Base-by-base conservation (phyloP, 2,888 invertebrate genomes). In the Amiota communis region DNA sequence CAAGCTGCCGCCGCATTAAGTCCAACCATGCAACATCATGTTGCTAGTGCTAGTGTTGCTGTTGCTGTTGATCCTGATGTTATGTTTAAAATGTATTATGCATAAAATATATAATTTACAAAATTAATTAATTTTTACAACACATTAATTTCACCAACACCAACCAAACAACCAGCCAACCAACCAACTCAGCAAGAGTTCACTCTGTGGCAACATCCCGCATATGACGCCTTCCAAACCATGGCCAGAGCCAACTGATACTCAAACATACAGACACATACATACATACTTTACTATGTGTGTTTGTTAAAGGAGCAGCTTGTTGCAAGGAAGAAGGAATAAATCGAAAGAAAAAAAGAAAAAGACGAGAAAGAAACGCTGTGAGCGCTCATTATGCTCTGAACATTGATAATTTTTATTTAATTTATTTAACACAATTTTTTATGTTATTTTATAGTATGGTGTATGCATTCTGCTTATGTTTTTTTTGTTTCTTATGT, bases 111-210 rank as follows among this genome's bases (percentile, higher is more conserved):
- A 84, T 82, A 85, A 84, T 86, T 81, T 83, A 80, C 81, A 81
- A 85, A 82, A 84, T 85, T 85, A 85, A 85, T 85, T 85, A 85
- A 85, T 86, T 86, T 85, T 85, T 85, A 85, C 86, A 86, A 86
- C 85, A 85, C 84, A 85, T 85, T 85, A 83, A 86, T 85, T 86
- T 85, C 72, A 73, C 76, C 81, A 79, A 70, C 80, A 77, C 72
- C 59, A 59, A 59, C 57, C 15, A 17, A 70, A 70, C 75, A 75
- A 76, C 67, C 70, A 12, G 51, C 11, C n/a, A 53, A 72, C 71
- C 67, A 74, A 75, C n/a, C 63, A 53, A 70, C 64, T 17, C 15
- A 59, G n/a, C 23, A 53, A 70, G 49, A 9, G 17, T 17, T 59
- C 17, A 23, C 59, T 59, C 48, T 65, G 65, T 17, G 23, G 63